Percentiles rank a stretch among this genome's conserved stretches.
Evolutionary conservation across 2,888 invertebrate genomes (phyloP).

Genomic region (Chymomyza caudatula): DNA sequence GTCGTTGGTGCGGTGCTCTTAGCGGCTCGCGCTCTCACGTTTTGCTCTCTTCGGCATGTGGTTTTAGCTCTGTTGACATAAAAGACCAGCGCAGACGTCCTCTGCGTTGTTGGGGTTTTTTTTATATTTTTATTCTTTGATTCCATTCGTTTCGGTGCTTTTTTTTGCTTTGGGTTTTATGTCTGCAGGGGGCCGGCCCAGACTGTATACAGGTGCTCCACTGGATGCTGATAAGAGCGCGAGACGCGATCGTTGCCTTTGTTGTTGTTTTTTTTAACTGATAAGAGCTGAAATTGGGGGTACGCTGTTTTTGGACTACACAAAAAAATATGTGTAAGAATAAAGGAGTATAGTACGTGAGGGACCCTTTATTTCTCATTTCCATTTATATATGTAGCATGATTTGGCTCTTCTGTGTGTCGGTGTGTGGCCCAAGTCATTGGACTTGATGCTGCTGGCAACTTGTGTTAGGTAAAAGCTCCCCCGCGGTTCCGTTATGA

Average conservation of each 20-base stretch:
- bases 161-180: background rate
- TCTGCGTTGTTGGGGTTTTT: background rate
- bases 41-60: background rate
- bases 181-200: background rate
- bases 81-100: background rate
- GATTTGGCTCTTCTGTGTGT: background rate
- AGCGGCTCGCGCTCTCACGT: background rate
- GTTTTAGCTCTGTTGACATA: background rate
- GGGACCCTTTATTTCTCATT: background rate
- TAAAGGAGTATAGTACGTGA: background rate
- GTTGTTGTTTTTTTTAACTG: constrained; percentile 6
- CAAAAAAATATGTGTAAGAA: background rate
- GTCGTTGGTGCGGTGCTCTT: background rate
- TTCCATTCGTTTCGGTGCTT: background rate
- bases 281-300: constrained; percentile 18
- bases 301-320: background rate
- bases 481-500: background rate
- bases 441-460: constrained; percentile 43
- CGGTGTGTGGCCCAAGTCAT: constrained; percentile 28
- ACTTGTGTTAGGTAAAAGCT: background rate
- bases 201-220: background rate
- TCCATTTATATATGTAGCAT: background rate
- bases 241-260: background rate
- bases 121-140: background rate
- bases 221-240: background rate